Percentiles rank a stretch among this genome's conserved stretches.
phyloP scores from a whole-genome alignment of 2,888 invertebrate species.

The Cryptocheilus praepositus region DNA sequence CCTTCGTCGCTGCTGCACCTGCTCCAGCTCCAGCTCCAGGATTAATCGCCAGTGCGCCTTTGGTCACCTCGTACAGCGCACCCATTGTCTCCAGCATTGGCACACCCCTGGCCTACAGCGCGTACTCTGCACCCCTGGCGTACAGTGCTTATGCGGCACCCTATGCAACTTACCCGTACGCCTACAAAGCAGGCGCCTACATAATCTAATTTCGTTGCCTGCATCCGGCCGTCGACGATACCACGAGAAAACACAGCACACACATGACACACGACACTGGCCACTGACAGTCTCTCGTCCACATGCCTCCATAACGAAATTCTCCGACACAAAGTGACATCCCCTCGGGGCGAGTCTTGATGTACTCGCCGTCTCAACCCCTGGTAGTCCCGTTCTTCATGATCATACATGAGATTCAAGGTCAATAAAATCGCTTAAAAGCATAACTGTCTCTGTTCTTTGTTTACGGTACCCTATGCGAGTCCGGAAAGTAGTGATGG shows the following conservation, averaged over 20 bases:
- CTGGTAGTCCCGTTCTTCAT: slow-evolving; percentile 7
- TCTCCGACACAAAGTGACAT: background rate
- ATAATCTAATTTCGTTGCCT: background rate
- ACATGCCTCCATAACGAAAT: background rate
- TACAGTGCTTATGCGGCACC: slow-evolving; percentile 46
- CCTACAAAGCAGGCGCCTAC: slow-evolving; percentile 36
- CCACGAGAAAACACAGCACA: too few species aligned
- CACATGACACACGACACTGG: too few species aligned
- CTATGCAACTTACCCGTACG: slow-evolving; percentile 43
- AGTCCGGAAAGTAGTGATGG: too few species aligned
- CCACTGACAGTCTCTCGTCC: background rate
- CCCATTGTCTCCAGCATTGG: slow-evolving; percentile 68
- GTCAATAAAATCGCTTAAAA: slow-evolving; percentile 43
- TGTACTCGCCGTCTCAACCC: slow-evolving; percentile 5
- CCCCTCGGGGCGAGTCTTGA: too few species aligned
- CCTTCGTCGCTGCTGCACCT: slow-evolving; percentile 75
- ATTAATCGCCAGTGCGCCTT: slow-evolving; percentile 63
- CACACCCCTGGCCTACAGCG: slow-evolving; percentile 64
- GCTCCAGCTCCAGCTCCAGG: slow-evolving; percentile 65
- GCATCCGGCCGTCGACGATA: background rate
- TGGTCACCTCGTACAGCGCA: slow-evolving; percentile 66
- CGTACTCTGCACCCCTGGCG: slow-evolving; percentile 57
- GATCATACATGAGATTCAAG: slow-evolving; percentile 27
- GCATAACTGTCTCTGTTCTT: slow-evolving; percentile 21
- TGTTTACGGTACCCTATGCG: background rate